A percentile compares a stretch with the other conserved stretches of the same genome.
phyloP scores from a whole-genome alignment of 2,888 invertebrate genomes.

The Pseudoips prasinana region DNA sequence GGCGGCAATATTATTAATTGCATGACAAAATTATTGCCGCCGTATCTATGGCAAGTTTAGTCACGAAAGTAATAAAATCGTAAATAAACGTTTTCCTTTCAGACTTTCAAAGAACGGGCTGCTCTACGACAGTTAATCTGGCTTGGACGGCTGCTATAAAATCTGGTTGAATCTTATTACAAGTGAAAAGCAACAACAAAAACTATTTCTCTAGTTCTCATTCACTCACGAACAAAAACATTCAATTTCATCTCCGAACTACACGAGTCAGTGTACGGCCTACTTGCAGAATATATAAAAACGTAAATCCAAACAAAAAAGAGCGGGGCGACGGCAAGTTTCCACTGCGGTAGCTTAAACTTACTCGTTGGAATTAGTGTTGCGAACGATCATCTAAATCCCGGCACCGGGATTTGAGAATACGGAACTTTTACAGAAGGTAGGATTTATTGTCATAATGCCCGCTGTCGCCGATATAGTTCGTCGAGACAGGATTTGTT shows the following conservation, averaged over 20 bases:
- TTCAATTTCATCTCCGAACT: slow-evolving; percentile 8
- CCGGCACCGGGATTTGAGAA: slow-evolving; percentile 17
- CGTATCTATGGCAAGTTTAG: too few relatives aligned
- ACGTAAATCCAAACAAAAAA: slow-evolving; percentile 41
- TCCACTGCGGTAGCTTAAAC: slow-evolving; percentile 40
- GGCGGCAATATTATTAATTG: too few relatives aligned
- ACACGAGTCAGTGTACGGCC: slow-evolving; percentile 12
- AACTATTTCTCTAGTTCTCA: not conserved
- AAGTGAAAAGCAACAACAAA: too few relatives aligned
- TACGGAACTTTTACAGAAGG: slow-evolving; percentile 18
- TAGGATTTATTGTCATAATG: slow-evolving; percentile 5
- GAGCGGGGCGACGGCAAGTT: slow-evolving; percentile 32
- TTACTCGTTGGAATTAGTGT: slow-evolving; percentile 38
- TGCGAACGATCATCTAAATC: slow-evolving; percentile 28
- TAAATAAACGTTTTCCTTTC: too few relatives aligned
- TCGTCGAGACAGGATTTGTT: not conserved
- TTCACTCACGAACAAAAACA: slow-evolving; percentile 7
- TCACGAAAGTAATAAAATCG: too few relatives aligned
- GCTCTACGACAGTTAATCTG: too few relatives aligned
- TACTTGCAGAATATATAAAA: slow-evolving; percentile 30
- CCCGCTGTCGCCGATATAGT: not conserved
- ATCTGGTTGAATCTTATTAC: too few relatives aligned
- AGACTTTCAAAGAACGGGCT: too few relatives aligned
- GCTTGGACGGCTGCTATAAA: too few relatives aligned
- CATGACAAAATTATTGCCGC: too few relatives aligned